Evolutionary conservation across 2,113 vertebrate genomes (phyloP).

Genomic region (Sinocyclocheilus anophthalmus): DNA sequence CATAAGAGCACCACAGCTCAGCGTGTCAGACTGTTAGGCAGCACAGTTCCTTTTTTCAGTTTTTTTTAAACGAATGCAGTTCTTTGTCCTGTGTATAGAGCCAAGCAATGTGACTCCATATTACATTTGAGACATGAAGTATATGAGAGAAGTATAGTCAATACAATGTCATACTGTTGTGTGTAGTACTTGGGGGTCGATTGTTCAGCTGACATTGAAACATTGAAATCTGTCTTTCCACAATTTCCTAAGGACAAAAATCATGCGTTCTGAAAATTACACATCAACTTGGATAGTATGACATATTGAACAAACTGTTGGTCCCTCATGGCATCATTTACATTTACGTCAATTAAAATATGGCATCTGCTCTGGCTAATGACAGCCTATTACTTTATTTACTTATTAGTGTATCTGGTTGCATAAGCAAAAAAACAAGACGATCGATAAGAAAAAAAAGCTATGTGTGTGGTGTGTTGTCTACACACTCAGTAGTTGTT

Average conservation of each 20-base stretch:
- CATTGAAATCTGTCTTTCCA: background rate
- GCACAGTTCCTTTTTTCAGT: background rate
- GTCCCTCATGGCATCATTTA: background rate
- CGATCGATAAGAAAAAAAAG: background rate
- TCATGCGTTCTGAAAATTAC: background rate
- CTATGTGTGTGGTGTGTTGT: background rate
- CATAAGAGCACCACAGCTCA: background rate
- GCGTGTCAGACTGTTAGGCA: background rate
- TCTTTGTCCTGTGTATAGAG: background rate
- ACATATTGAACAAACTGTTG: background rate
- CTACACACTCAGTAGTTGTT: background rate
- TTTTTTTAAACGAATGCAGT: too few species aligned
- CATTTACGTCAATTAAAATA: background rate
- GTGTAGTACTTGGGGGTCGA: background rate
- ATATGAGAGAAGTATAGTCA: background rate
- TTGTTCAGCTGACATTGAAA: background rate
- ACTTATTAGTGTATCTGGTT: background rate
- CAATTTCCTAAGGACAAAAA: background rate
- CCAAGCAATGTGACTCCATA: background rate
- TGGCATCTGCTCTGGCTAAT: background rate
- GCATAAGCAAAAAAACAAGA: background rate
- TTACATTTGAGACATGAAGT: background rate
- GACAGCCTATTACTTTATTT: conserved; percentile 6
- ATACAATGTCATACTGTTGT: background rate
- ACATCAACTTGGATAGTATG: background rate